phyloP scores from a whole-genome alignment of 2,113 vertebrate genomes.

The Cottus gobio region DNA sequence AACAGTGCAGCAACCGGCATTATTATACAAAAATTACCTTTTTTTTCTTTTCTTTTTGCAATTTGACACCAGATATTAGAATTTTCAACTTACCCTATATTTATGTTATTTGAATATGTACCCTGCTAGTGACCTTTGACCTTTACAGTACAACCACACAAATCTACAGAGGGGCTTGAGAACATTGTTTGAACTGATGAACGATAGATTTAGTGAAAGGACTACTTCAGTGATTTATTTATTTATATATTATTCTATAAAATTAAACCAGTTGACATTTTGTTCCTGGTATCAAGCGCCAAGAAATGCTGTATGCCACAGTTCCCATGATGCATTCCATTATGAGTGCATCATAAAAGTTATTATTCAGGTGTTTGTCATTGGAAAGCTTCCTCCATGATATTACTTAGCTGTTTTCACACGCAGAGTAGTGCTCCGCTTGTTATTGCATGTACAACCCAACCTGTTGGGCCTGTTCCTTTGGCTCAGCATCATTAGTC shows the following conservation, averaged over 20 bases:
- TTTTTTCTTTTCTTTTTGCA: not conserved
- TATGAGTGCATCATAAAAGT: not conserved
- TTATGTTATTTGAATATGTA: not conserved
- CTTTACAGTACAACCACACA: not conserved
- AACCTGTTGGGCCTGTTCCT: conserved; percentile 65
- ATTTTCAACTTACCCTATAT: not conserved
- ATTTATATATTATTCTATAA: not conserved
- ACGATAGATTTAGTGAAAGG: not conserved
- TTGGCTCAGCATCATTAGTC: conserved; percentile 54
- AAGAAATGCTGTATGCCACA: not conserved
- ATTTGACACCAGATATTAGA: not conserved
- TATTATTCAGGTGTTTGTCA: not conserved
- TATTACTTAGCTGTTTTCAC: not conserved
- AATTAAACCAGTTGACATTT: not conserved
- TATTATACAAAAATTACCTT: too few relatives aligned
- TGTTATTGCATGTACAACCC: conserved; percentile 64
- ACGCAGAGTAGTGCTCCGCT: conserved; percentile 6
- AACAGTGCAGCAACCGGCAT: not conserved
- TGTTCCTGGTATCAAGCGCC: not conserved
- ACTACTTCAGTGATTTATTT: not conserved
- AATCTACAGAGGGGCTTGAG: not conserved
- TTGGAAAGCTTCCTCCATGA: not conserved
- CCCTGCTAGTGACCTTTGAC: conserved; percentile 1
- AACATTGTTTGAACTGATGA: not conserved
- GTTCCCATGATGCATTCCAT: not conserved